Base-by-base conservation (phyloP, 2,797 vertebrate genomes). In the Danio choprae region DNA sequence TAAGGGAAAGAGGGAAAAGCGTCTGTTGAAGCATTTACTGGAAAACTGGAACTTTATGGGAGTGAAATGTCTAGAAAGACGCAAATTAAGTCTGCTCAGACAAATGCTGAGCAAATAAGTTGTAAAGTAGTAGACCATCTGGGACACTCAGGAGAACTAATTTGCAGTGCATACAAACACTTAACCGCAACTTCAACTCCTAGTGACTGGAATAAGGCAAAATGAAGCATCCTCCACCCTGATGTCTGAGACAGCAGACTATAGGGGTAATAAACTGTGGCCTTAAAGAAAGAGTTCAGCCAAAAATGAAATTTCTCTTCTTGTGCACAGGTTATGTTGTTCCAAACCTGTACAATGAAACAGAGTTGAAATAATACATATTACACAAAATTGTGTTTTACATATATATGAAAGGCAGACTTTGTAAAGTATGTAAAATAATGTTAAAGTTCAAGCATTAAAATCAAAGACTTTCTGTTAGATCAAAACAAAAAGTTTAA, bases 41-140 rank as follows among this genome's bases (percentile, higher is more conserved):
- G 56, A 70, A 70, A 79, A 15, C 20, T 41, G 38, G 60, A 73
- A 29, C 58, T 82, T 77, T 82, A 82, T 58, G 7, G 29, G 53
- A 72, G 56, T 70, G 13, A 63, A 70, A 68, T 71, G 81, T 69
- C 68, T 77, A 43, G 29, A 6, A 53, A 81, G 65, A 48, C 60
- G 72, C 53, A 78, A 40, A 44, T 53, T 15, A 64, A 36, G 62
- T 67, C 68, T 65, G 55, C 69, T 46, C 74, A 71, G 55, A 74
- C 68, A 82, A 80, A 83, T 78, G 63, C 51, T 55, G 74, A 81
- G 71, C 55, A 74, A 69, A 80, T 73, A 51, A 41, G 68, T 46
- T 68, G 44, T 51, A 69, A 74, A 80, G 77, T 73, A 74, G 53
- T 44, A 83, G 63, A 74, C 65, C 81, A 78, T 85, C 69, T 81